A percentile compares a stretch with the other conserved stretches of the same genome.
phyloP scores from a whole-genome alignment of 1,140 invertebrate genomes.

The Ceratosolen solmsi region DNA sequence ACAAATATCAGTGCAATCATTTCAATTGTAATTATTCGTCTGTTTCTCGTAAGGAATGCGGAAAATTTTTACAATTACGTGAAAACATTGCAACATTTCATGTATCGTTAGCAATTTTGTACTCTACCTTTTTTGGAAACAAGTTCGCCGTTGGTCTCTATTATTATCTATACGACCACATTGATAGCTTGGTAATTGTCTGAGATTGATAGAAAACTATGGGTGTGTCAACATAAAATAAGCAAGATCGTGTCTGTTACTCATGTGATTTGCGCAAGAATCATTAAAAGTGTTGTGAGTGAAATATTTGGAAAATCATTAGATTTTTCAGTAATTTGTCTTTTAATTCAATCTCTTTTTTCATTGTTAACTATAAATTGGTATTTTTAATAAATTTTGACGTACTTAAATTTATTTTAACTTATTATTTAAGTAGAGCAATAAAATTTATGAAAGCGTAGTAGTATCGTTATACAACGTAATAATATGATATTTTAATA shows the following conservation, averaged over 20 bases:
- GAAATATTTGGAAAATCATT: neutral
- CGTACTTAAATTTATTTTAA: too few relatives aligned
- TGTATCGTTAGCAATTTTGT: constrained; percentile 10
- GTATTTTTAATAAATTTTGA: too few relatives aligned
- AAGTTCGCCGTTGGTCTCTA: neutral
- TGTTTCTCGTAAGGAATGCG: neutral
- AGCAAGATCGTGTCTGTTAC: neutral
- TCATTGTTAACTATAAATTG: too few relatives aligned
- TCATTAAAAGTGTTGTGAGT: neutral
- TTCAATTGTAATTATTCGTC: neutral
- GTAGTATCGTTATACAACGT: too few relatives aligned
- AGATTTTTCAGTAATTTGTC: constrained; percentile 6
- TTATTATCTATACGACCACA: constrained; percentile 44
- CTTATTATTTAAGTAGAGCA: too few relatives aligned
- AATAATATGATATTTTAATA: too few relatives aligned
- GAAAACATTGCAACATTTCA: neutral
- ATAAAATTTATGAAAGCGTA: too few relatives aligned
- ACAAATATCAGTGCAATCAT: neutral
- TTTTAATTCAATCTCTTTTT: too few relatives aligned
- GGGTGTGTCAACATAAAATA: neutral
- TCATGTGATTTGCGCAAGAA: neutral
- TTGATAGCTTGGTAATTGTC: constrained; percentile 39
- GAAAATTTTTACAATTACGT: neutral
- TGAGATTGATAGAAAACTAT: constrained; percentile 18
- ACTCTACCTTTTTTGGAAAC: neutral